Base-by-base conservation (phyloP, 2,888 invertebrate genomes). In the Drosophila multiciliata region DNA sequence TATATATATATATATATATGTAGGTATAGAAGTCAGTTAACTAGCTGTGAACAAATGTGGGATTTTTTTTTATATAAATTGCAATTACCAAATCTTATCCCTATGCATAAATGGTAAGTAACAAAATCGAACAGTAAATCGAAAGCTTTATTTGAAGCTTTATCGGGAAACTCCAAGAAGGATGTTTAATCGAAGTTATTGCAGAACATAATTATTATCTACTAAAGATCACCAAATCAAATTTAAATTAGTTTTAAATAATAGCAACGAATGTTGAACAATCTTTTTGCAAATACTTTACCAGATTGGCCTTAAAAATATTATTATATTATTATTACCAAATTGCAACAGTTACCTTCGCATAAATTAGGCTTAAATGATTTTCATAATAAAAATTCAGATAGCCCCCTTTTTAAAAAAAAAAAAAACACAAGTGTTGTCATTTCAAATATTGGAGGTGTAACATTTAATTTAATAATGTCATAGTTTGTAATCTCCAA, bases 401-500 rank as follows among this genome's bases (percentile, higher is more conserved):
- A 54, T 6, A 17, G 12, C 4, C 26, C 50, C 26, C n/a, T 32
- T 23, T 23, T 53, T 1, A 26, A 23, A 23, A 23, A 23, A 23
- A 23, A 23, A 29, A 29, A 29, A 12, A 48, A 12, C 48, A n/a
- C 11, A 48, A 23, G 48, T 48, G 12, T 12, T 35, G 17, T 33
- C 33, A 42, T 45, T 15, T 17, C 8, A n/a, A 50, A 33, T 66
- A 3, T 7, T 55, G 50, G 58, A 75, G 82, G 87, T 75, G 87
- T 66, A 75, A 66, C 76, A 70, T 59, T 73, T 82, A 85, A 85
- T 87, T 85, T 54, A 87, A 84, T 75, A 66, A 81, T 29, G 52
- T 65, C 29, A 67, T 33, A 63, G 70, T 65, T 76, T 65, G 32
- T 35, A 36, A 70, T 75, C 75, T 58, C 15, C n/a, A 38, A 20